Percentiles rank a stretch among this genome's conserved stretches.
Evolutionary conservation across 2,797 vertebrate species (phyloP).

Genomic region (Buceros bicornis): DNA sequence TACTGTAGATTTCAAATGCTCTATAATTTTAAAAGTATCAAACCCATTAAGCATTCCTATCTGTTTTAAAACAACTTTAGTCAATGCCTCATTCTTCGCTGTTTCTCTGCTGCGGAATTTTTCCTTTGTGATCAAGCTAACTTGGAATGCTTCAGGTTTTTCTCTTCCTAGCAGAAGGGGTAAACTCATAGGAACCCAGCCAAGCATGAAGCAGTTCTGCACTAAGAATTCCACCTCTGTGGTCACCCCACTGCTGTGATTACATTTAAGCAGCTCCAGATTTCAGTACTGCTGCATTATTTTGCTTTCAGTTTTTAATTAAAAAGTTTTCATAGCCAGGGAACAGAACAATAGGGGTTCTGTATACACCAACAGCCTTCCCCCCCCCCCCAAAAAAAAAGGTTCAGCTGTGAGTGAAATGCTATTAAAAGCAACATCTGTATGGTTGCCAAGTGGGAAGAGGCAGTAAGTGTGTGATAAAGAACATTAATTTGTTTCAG

Average conservation of each 20-base stretch:
- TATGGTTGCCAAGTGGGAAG: not conserved
- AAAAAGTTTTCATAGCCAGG: not conserved
- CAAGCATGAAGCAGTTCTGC: not conserved
- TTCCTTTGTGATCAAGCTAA: not conserved
- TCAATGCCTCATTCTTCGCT: not conserved
- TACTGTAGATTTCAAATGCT: not conserved
- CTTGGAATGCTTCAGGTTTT: not conserved
- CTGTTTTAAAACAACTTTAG: not conserved
- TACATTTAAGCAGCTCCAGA: not conserved
- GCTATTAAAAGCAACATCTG: not conserved
- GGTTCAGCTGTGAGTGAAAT: not conserved
- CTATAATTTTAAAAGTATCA: not conserved
- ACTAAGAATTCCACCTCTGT: not conserved
- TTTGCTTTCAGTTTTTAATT: slow-evolving; percentile 18
- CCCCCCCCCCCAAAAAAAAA: not conserved
- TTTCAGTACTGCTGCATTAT: not conserved
- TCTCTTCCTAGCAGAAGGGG: not conserved
- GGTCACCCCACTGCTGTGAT: not conserved
- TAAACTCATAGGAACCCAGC: not conserved
- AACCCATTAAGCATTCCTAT: not conserved
- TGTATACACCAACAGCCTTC: not conserved
- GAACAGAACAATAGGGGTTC: not conserved
- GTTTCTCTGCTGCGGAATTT: not conserved
- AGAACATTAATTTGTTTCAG: not conserved
- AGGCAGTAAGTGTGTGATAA: not conserved